phyloP scores from a whole-genome alignment of 30 jellyfish, hydroid and myxozoan genomes.

The Morbakka virulenta region DNA sequence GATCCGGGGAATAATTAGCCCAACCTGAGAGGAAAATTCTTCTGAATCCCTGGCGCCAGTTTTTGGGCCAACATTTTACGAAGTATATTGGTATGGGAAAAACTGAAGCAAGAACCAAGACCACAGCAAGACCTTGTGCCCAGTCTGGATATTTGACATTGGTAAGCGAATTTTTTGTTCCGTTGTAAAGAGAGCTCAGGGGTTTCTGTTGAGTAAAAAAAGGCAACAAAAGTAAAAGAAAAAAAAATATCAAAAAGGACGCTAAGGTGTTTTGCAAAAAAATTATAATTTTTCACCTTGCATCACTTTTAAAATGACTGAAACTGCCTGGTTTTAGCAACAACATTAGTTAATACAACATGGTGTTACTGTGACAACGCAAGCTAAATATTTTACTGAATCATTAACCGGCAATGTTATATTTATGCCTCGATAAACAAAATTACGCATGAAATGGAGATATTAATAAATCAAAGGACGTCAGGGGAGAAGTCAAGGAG shows the following conservation, averaged over 20 bases:
- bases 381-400: neutral
- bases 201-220: slow-evolving; percentile 44
- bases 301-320: no score
- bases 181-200: slow-evolving; percentile 32
- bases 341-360: neutral
- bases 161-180: slow-evolving; percentile 62
- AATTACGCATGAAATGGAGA: no score
- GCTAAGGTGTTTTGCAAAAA: neutral
- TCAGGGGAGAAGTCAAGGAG: no score
- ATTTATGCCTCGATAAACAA: no score
- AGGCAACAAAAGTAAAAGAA: neutral
- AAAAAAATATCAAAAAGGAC: neutral
- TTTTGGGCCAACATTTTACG: slow-evolving; percentile 88
- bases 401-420: no score
- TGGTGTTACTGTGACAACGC: neutral
- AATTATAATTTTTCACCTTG: neutral
- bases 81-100: slow-evolving; percentile 83
- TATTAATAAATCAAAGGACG: no score
- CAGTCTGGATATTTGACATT: slow-evolving; percentile 68
- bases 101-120: slow-evolving; percentile 82
- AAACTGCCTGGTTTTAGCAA: neutral
- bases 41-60: slow-evolving; percentile 71
- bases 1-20: slow-evolving; percentile 80
- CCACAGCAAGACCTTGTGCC: slow-evolving; percentile 88
- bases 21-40: slow-evolving; percentile 54